Evolutionary conservation across 2,797 vertebrate genomes (phyloP).

Genomic region (Poeciliopsis gracilis): DNA sequence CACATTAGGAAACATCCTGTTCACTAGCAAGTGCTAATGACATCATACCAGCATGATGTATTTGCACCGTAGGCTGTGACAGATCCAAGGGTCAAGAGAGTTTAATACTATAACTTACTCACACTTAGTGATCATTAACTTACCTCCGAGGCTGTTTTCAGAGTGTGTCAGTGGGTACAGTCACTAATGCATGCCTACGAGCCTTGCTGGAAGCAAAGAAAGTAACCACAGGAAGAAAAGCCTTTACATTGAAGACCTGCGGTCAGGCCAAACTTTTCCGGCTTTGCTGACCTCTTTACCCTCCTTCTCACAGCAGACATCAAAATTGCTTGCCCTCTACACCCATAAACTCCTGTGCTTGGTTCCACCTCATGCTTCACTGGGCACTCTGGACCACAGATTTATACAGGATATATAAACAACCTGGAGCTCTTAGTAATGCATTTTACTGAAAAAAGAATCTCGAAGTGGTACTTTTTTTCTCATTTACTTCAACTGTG

Average conservation of each 20-base stretch:
- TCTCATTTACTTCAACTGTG: slow-evolving; percentile 7
- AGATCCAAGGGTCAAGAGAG: slow-evolving; percentile 59
- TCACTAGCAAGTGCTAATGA: slow-evolving; percentile 72
- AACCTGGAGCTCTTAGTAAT: slow-evolving; percentile 41
- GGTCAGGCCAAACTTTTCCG: slow-evolving; percentile 57
- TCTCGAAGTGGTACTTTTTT: slow-evolving; percentile 13
- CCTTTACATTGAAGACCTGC: slow-evolving; percentile 63
- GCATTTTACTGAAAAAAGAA: slow-evolving; percentile 24
- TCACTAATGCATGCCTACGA: slow-evolving; percentile 29
- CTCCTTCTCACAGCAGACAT: slow-evolving; percentile 48
- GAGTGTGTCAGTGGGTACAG: slow-evolving; percentile 20
- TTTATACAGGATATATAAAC: slow-evolving; percentile 51
- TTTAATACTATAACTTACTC: slow-evolving; percentile 72
- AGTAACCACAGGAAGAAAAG: slow-evolving; percentile 67
- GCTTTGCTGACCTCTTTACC: slow-evolving; percentile 48
- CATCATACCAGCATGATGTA: slow-evolving; percentile 77
- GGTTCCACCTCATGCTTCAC: slow-evolving; percentile 56
- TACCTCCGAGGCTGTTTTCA: slow-evolving; percentile 27
- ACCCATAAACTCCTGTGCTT: slow-evolving; percentile 51
- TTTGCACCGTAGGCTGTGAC: slow-evolving; percentile 67
- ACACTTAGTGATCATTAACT: slow-evolving; percentile 66
- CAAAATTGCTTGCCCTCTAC: slow-evolving; percentile 48
- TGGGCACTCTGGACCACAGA: slow-evolving; percentile 54
- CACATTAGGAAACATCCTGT: slow-evolving; percentile 78
- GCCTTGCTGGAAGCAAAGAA: slow-evolving; percentile 41